These are phyloP conservation scores for Drosophila sp. DNA, from an alignment of 1,140 invertebrate genomes.

Conservation along the genomic window DNA sequence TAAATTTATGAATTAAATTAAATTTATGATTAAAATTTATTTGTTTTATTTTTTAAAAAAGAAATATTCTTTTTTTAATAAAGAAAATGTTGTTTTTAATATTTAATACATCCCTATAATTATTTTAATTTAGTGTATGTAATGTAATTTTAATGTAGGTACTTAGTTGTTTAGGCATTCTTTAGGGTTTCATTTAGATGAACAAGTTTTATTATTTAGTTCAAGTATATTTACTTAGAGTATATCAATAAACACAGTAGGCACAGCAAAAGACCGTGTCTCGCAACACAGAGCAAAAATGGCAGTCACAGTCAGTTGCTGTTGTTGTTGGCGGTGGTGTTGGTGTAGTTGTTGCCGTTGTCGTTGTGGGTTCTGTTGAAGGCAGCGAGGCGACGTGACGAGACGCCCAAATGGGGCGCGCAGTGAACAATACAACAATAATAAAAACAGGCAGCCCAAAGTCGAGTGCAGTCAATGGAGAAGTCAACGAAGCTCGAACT, in stretches of 20 bases:
- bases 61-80: no score
- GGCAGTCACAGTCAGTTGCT: slow-evolving; percentile 32
- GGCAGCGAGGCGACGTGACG: slow-evolving; percentile 74
- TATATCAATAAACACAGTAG: slow-evolving; percentile 26
- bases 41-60: no score
- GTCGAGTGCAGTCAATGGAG: slow-evolving; percentile 34
- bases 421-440: slow-evolving; percentile 36
- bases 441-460: slow-evolving; percentile 41
- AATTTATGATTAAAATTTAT: no score
- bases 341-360: slow-evolving; percentile 33
- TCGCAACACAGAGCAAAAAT: slow-evolving; percentile 45
- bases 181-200: no score
- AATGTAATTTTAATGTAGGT: no score
- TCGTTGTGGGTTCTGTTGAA: slow-evolving; percentile 67
- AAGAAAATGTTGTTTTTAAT: no score
- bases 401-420: slow-evolving; percentile 77
- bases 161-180: no score
- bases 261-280: slow-evolving; percentile 48
- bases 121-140: no score
- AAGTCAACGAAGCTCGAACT: slow-evolving; percentile 36
- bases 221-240: background rate
- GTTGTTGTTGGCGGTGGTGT: slow-evolving; percentile 11
- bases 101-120: no score
- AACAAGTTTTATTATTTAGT: slow-evolving; percentile 7
- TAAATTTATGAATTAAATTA: no score